Percentiles rank a stretch among this genome's conserved stretches.
phyloP scores from a whole-genome alignment of 2,113 vertebrate genomes.

The Myrmecophaga tridactyla region DNA sequence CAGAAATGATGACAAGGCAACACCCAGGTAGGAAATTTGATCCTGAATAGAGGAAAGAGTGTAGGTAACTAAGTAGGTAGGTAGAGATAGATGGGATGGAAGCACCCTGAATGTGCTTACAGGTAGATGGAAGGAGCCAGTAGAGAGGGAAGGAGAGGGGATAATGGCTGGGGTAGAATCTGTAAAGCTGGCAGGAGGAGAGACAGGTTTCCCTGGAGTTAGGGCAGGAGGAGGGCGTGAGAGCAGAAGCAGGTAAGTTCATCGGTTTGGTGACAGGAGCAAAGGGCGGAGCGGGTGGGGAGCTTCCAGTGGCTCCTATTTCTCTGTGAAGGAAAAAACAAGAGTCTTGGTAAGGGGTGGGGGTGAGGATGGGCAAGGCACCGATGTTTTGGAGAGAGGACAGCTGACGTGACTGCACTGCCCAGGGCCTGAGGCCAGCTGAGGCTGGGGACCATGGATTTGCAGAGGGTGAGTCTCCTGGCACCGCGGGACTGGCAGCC shows the following conservation, averaged over 20 bases:
- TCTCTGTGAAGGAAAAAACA: background rate
- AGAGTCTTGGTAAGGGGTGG: background rate
- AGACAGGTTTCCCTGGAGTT: background rate
- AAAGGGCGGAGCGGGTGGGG: too few species aligned
- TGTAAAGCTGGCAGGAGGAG: background rate
- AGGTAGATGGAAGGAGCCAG: background rate
- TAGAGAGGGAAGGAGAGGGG: background rate
- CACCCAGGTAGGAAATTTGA: background rate
- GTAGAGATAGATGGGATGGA: background rate
- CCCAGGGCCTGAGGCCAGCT: background rate
- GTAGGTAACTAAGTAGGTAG: background rate
- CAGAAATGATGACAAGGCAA: background rate
- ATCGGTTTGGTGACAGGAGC: background rate
- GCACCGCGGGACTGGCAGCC: background rate
- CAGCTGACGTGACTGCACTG: background rate
- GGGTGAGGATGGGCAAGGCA: background rate
- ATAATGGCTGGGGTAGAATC: background rate
- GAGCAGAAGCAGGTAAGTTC: background rate
- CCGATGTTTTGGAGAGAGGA: background rate
- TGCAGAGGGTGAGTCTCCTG: too few species aligned
- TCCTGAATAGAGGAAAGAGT: background rate
- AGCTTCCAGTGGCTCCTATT: background rate
- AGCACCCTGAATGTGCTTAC: background rate
- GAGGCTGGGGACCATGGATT: background rate
- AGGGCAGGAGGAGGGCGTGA: background rate